Evolutionary conservation across 2,888 invertebrate genomes (phyloP), one percentile per base, ranked within the genome.

Genomic region (Lasius fuliginosus): DNA sequence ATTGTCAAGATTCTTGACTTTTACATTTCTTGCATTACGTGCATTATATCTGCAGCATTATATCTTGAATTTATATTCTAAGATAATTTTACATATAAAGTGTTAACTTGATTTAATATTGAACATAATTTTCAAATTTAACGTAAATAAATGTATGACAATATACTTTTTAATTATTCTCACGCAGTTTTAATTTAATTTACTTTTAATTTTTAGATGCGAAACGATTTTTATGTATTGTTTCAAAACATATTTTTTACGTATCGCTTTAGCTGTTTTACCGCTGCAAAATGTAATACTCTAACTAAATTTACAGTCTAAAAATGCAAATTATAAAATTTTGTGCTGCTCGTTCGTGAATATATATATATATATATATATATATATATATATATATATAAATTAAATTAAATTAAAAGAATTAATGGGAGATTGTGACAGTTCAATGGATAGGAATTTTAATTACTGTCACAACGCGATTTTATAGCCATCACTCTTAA

Each of bases 321-420:
- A 81, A 46, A 81, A 62, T 76, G 76, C 53, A 40, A 77, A 56
- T 77, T 40, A 18, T 46, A 40, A 77, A 77, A 67, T 77, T 77
- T 77, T n/a, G 67, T 56, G 53, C 67, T 53, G 65, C 23, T 65
- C 65, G 49, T 30, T 65, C 65, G 65, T 23, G 23, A 23, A 23
- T 23, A 23, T 23, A 23, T 23, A 23, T 23, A 23, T 23, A 23
- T 23, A 23, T 23, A 23, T 23, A 23, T 23, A 23, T 23, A 23
- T 23, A 23, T 23, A 23, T 23, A 23, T 23, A 23, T 23, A 23
- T 23, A 23, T 23, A 23, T 23, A 23, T 23, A 23, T 23, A 23
- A 23, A 23, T 23, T 23, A 23, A 23, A 23, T 23, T 23, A 23
- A 23, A 23, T 23, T 23, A 23, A 23, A 23, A 23, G 23, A 23